phyloP scores from a whole-genome alignment of 2,888 invertebrate species.

The Cybosia mesomella region DNA sequence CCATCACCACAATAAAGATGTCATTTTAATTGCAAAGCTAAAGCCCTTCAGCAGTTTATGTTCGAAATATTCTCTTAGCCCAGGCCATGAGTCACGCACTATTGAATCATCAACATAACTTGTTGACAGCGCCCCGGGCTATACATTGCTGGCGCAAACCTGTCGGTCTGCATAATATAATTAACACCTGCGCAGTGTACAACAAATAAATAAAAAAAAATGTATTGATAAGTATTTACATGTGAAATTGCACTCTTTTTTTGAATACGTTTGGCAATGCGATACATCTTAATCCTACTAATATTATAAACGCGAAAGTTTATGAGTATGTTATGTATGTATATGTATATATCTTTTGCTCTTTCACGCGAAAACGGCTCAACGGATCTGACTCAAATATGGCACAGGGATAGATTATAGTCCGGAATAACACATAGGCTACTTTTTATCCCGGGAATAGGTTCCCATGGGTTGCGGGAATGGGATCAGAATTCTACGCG shows the following conservation, averaged over 20 bases:
- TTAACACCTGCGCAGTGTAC: constrained; percentile 49
- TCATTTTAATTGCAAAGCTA: background rate
- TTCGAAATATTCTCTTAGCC: background rate
- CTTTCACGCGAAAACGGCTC: no score
- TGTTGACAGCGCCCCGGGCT: constrained; percentile 25
- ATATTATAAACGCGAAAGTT: no score
- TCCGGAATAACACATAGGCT: no score
- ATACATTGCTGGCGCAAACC: constrained; percentile 29
- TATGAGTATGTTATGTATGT: no score
- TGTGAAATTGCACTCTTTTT: constrained; percentile 23
- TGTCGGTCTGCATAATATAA: constrained; percentile 38
- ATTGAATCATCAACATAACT: constrained; percentile 47
- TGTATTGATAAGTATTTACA: constrained; percentile 46
- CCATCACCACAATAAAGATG: background rate
- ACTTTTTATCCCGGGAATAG: no score
- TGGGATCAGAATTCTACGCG: no score
- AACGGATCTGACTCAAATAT: no score
- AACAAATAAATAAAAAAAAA: constrained; percentile 40
- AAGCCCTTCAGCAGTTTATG: background rate
- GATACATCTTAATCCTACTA: no score
- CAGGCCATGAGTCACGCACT: background rate
- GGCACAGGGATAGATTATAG: no score
- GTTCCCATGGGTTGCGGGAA: no score
- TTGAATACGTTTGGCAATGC: no score
- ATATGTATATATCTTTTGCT: no score